Conservation (phyloP, 30 jellyfish, hydroid and myxozoan species). For the Pelagia noctiluca region DNA sequence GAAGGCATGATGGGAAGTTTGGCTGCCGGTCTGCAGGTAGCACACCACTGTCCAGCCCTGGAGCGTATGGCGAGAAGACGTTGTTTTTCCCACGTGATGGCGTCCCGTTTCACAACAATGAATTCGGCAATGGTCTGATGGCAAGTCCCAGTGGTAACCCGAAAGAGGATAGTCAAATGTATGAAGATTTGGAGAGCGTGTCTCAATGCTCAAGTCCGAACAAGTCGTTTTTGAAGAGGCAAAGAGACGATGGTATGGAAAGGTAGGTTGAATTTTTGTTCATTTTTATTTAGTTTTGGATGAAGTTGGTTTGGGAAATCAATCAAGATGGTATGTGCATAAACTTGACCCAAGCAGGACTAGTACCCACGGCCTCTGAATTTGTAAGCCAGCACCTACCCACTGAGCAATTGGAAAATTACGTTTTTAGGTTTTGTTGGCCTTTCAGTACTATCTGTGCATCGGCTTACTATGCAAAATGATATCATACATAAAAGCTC, state of each 20-base stretch:
- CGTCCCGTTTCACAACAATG: not conserved
- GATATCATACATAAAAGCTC: too few species aligned
- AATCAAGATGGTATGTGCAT: too few species aligned
- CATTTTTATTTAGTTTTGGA: not conserved
- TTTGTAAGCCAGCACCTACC: too few species aligned
- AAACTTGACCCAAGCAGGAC: too few species aligned
- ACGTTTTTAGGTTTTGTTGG: too few species aligned
- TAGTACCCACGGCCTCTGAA: too few species aligned
- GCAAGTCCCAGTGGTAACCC: not conserved
- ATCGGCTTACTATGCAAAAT: too few species aligned
- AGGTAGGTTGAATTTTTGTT: constrained; percentile 12
- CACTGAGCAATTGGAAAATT: too few species aligned
- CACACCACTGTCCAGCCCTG: constrained; percentile 72
- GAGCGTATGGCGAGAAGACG: constrained; percentile 54
- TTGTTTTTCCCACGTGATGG: constrained; percentile 16
- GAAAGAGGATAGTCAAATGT: not conserved
- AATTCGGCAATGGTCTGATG: not conserved
- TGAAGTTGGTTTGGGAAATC: too few species aligned
- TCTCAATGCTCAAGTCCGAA: constrained; percentile 78
- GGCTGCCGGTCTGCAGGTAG: constrained; percentile 69
- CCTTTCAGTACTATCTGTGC: too few species aligned
- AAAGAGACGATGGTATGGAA: constrained; percentile 78
- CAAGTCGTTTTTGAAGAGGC: constrained; percentile 73
- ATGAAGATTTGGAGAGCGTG: constrained; percentile 7
- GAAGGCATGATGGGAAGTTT: constrained; percentile 33